Evolutionary conservation across 2,797 vertebrate genomes (phyloP), one percentile per base, ranked within the genome.

Genomic region (Thripadectes ignobilis): DNA sequence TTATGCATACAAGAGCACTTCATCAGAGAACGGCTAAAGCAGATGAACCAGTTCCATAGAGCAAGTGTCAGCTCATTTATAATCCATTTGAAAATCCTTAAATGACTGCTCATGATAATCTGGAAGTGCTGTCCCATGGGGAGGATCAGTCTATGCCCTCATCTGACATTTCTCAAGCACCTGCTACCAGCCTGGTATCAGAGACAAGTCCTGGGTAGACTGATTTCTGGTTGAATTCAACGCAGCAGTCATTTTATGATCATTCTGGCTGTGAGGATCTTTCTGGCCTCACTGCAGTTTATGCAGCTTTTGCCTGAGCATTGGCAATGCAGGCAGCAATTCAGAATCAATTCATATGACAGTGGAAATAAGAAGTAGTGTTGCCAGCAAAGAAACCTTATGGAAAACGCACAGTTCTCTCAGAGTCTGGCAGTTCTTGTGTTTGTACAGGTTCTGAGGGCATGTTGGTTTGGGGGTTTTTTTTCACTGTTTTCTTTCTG

Each of bases 41-140:
- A 96, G 90, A 92, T 32, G 45, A 97, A 57, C 63, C 91, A 85
- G 80, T 94, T 79, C 74, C 79, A 76, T 62, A 84, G 75, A 95
- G 89, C 91, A 94, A 96, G 89, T 81, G 82, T 95, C 91, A 95
- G 89, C 76, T 96, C 88, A 49, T 93, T 93, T 90, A 82, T 71
- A 96, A 93, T 92, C 92, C 74, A 65, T 92, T 95, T 95, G 90
- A 66, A 88, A 77, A 96, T 87, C 77, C 67, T 67, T 94, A 69
- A 95, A 90, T 78, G 45, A 30, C 83, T 89, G 83, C 68, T 90
- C 29, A 6, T 8, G 45, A 32, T 76, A 73, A 88, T 69, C 74
- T 76, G 77, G 74, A 77, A 93, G 80, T 59, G 59, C 57, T 90
- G 62, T 87, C 80, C 67, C 51, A 12, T 23, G 63, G 51, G 80